A percentile compares a stretch with the other conserved stretches of the same genome.
Evolutionary conservation across 1,140 invertebrate species (phyloP).

Genomic region (Procambarus clarkii): DNA sequence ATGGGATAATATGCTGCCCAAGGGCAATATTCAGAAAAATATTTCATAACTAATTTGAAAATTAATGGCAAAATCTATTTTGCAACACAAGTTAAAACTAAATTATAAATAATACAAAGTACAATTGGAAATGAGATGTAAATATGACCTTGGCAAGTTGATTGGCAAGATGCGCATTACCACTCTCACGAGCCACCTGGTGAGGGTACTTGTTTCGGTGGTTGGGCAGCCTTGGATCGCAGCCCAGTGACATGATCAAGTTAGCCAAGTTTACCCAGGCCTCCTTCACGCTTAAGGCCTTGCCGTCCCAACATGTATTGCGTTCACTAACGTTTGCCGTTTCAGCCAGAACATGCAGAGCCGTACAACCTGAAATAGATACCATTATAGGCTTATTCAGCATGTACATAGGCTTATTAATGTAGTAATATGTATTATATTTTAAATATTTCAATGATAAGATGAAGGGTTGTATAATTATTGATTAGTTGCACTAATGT

Average conservation of each 20-base stretch:
- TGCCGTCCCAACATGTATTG: constrained; percentile 54
- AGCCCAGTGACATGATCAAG: constrained; percentile 41
- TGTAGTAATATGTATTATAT: no score
- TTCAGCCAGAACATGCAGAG: constrained; percentile 52
- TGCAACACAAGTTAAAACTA: no score
- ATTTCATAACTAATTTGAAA: no score
- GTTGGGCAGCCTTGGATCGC: constrained; percentile 29
- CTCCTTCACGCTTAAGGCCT: constrained; percentile 44
- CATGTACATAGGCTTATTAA: no score
- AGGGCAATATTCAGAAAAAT: no score
- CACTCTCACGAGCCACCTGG: constrained; percentile 4
- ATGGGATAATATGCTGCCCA: no score
- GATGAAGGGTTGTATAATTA: no score
- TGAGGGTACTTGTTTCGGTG: constrained; percentile 12
- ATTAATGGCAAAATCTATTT: no score
- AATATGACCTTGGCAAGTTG: constrained; percentile 31
- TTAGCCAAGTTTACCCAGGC: constrained; percentile 48
- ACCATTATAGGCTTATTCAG: not conserved
- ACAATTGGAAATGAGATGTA: not conserved
- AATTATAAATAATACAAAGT: no score
- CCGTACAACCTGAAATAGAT: constrained; percentile 31
- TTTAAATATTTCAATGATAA: no score
- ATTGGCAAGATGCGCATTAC: not conserved
- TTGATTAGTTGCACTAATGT: no score
- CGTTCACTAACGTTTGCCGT: constrained; percentile 31